These are phyloP conservation scores for Glossophaga mutica DNA, from an alignment of 2,797 vertebrate genomes.

Conservation along the genomic window DNA sequence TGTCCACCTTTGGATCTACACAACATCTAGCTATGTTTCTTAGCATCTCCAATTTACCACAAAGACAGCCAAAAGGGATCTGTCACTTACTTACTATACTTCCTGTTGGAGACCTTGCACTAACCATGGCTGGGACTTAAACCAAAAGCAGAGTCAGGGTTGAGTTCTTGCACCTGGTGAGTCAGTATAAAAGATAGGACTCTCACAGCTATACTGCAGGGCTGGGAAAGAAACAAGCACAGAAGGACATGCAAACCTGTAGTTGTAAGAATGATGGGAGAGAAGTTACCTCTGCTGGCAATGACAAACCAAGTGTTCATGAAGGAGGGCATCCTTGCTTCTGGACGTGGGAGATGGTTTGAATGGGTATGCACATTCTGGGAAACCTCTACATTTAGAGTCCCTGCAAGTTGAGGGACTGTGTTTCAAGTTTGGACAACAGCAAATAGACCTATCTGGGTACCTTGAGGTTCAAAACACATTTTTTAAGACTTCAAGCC, in stretches of 20 bases:
- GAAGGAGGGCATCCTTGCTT: accelerated
- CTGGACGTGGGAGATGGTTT: not conserved
- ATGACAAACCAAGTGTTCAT: not conserved
- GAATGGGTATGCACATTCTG: not conserved
- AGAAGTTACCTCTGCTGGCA: not conserved
- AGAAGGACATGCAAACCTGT: accelerated
- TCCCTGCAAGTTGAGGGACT: not conserved
- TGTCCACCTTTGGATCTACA: not conserved
- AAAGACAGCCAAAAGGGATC: not conserved
- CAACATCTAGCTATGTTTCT: not conserved
- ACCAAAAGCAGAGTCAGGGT: not conserved
- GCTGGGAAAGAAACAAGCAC: not conserved
- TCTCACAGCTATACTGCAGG: not conserved
- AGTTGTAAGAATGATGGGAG: not conserved
- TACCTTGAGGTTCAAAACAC: not conserved
- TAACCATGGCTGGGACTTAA: not conserved
- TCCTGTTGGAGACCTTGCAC: not conserved
- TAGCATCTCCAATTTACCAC: not conserved
- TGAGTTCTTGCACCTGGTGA: not conserved
- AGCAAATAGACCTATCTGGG: not conserved
- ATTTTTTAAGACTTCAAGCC: not conserved
- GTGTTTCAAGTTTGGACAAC: not conserved
- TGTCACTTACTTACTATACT: not conserved
- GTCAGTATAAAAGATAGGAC: not conserved
- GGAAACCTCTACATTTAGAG: not conserved